Percentiles rank a stretch among this genome's conserved stretches.
phyloP scores from a whole-genome alignment of 2,113 vertebrate genomes.

The Leiothrix lutea region DNA sequence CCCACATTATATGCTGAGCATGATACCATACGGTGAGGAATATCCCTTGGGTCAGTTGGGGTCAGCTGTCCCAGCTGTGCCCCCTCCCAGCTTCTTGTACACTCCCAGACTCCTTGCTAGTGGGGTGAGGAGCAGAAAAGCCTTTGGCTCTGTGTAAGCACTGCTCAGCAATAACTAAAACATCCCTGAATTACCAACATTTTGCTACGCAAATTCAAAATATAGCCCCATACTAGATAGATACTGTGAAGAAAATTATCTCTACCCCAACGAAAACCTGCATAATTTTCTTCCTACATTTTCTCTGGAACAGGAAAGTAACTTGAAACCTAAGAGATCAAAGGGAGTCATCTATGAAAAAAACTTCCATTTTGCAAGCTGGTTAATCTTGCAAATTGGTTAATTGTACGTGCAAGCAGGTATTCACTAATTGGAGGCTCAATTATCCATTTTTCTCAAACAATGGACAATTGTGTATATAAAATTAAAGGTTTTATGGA shows the following conservation, averaged over 20 bases:
- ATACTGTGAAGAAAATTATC: not conserved
- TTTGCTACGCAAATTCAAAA: not conserved
- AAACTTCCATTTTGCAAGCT: not conserved
- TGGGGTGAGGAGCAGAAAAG: not conserved
- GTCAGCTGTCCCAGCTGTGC: not conserved
- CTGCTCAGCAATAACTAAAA: not conserved
- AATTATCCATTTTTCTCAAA: constrained; percentile 33
- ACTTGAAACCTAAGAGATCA: not conserved
- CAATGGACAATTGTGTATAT: not conserved
- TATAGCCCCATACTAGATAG: not conserved
- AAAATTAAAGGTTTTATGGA: constrained; percentile 21
- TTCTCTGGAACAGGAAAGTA: not conserved
- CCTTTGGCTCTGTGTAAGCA: not conserved
- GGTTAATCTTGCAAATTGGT: not conserved
- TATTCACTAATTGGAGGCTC: constrained; percentile 49
- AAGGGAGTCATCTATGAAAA: not conserved
- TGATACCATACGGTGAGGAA: not conserved
- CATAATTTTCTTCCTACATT: not conserved
- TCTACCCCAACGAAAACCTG: not conserved
- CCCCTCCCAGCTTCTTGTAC: not conserved
- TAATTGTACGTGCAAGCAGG: constrained; percentile 13
- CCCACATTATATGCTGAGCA: not conserved
- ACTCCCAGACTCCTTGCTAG: not conserved
- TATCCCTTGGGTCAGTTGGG: not conserved
- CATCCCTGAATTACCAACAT: not conserved